These are phyloP conservation scores for Aix galericulata DNA, from an alignment of 2,113 vertebrate species.

Conservation along the genomic window DNA sequence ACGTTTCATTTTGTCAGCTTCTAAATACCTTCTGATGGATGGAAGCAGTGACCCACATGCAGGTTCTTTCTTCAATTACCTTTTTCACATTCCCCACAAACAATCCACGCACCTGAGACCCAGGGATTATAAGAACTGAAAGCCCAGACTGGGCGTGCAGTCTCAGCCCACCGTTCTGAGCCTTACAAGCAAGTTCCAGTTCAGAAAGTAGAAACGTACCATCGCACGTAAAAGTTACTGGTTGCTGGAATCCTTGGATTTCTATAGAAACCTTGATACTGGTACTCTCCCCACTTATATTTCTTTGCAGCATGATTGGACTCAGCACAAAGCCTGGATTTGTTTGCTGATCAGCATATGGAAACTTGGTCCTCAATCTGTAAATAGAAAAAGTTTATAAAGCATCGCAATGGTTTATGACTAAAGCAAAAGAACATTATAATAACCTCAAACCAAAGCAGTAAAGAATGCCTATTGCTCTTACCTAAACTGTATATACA, in stretches of 20 bases:
- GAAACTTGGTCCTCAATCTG: slow-evolving; percentile 88
- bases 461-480: not conserved
- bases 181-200: not conserved
- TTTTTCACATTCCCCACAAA: not conserved
- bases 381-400: slow-evolving; percentile 59
- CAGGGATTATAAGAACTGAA: not conserved
- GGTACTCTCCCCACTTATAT: slow-evolving; percentile 82
- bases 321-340: slow-evolving; percentile 94
- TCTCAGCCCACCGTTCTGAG: not conserved
- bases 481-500: not conserved
- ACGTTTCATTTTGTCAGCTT: not conserved
- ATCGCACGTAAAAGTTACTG: slow-evolving; percentile 97
- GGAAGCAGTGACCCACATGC: not conserved
- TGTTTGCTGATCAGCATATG: slow-evolving; percentile 74
- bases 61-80: not conserved
- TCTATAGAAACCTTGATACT: slow-evolving; percentile 98
- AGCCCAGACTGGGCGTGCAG: not conserved
- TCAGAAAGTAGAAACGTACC: slow-evolving; percentile 77
- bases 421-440: not conserved
- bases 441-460: slow-evolving; percentile 10
- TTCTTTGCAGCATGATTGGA: slow-evolving; percentile 88
- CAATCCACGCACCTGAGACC: not conserved
- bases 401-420: not conserved
- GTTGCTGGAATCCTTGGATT: slow-evolving; percentile 92
- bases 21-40: not conserved